These are phyloP conservation scores for Strix uralensis DNA, from an alignment of 2,113 vertebrate genomes.

Conservation along the genomic window DNA sequence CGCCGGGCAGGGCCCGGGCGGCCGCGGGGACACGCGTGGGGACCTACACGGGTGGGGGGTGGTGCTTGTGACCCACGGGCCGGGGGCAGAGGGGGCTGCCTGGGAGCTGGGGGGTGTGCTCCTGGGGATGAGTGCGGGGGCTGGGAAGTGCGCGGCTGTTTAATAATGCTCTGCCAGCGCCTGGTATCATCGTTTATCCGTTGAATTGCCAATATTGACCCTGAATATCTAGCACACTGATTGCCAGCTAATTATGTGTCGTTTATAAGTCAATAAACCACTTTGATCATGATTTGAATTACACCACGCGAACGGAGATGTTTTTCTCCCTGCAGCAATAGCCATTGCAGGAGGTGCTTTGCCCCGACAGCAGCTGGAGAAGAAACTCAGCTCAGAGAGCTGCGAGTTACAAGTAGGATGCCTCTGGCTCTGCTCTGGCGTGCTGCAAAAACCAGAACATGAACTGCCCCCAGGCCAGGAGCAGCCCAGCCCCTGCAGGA, in stretches of 20 bases:
- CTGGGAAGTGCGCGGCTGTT: background rate
- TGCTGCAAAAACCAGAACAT: background rate
- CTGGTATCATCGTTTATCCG: background rate
- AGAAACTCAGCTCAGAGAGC: background rate
- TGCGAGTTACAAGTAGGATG: background rate
- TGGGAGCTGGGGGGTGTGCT: accelerated
- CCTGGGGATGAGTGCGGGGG: background rate
- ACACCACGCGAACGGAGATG: background rate
- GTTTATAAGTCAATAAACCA: background rate
- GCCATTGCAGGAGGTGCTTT: background rate
- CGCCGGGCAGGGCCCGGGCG: accelerated
- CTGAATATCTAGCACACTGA: background rate
- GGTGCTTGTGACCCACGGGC: background rate
- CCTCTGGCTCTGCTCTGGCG: background rate
- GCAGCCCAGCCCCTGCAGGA: background rate
- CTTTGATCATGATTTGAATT: background rate
- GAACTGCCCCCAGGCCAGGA: background rate
- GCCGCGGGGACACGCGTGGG: accelerated
- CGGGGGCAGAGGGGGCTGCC: accelerated
- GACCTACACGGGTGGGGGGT: accelerated
- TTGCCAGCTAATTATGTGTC: background rate
- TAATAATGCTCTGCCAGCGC: background rate
- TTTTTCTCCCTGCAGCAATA: background rate
- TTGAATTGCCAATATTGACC: background rate
- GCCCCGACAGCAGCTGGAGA: background rate